Evolutionary conservation across 2,797 vertebrate species (phyloP), one percentile per base, ranked within the genome.

Genomic region (Phataginus tricuspis): DNA sequence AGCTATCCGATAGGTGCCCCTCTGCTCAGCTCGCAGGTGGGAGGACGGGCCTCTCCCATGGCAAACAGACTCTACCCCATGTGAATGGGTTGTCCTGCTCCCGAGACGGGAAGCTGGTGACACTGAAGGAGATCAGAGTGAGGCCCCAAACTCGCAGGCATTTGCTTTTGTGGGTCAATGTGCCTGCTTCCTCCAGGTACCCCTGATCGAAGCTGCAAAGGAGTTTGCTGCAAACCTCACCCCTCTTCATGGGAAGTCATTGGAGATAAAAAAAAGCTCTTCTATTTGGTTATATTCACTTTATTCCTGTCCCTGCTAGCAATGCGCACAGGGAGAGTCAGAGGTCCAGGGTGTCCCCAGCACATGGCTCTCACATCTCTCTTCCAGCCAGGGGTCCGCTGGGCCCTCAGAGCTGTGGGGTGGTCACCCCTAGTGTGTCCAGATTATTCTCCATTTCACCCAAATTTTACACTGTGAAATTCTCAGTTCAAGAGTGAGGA

Each of bases 341-440:
- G 5, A 4, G 4, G 29, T 0, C 0, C 4, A 2, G 0, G 4
- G 5, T 6, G 2, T 2, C 6, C 45, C 18, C 18, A 31, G 16
- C 42, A 11, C 23, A 7, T 4, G 39, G 12, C 2, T 66, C 2
- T 3, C n/a, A 13, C 13, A 1, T 45, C 27, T 7, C 12, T 9
- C 12, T 39, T 4, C 23, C 51, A 5, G 4, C 14, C 8, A 53
- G 39, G n/a, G 4, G 29, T 1, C 16, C n/a, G 3, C 0, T 1
- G 2, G 49, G 29, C 0, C 29, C 51, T 23, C 4, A 51, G 27
- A 42, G 15, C 12, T 21, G 8, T 1, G 25, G 11, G 34, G 34
- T 0, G 0, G 37, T 45, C 49, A 14, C 49, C 51, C 42, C 37
- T 34, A 49, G 31, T 59, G 45, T 63, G 23, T 39, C 34, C 0